phyloP scores from a whole-genome alignment of 2,113 vertebrate species.

The Muntiacus reevesi region DNA sequence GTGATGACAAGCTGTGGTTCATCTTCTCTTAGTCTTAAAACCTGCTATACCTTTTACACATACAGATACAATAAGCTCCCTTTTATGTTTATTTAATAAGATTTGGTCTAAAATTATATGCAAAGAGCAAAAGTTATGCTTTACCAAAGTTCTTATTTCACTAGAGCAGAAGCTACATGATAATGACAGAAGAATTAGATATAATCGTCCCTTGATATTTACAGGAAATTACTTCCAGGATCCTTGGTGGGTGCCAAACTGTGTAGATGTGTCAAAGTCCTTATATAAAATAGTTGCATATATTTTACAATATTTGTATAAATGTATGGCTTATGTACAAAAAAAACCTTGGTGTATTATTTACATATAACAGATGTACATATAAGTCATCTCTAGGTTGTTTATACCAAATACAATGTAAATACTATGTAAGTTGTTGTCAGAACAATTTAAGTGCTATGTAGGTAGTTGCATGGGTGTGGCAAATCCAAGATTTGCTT shows the following conservation, averaged over 20 bases:
- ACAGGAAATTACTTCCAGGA: background rate
- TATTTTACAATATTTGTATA: background rate
- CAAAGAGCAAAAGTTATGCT: background rate
- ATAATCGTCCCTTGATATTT: background rate
- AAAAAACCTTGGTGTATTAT: background rate
- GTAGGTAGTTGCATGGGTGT: background rate
- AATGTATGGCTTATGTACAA: background rate
- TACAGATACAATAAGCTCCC: background rate
- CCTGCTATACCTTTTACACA: background rate
- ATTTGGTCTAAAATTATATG: background rate
- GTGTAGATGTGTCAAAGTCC: background rate
- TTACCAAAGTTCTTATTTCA: background rate
- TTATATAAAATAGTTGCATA: background rate
- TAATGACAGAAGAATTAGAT: background rate
- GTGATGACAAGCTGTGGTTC: background rate
- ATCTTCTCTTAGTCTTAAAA: background rate
- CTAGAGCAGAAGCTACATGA: background rate
- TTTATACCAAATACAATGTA: background rate
- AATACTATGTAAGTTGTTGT: background rate
- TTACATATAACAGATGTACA: background rate
- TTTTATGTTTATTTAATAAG: background rate
- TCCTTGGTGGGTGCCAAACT: background rate
- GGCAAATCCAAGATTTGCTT: background rate
- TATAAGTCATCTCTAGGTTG: background rate
- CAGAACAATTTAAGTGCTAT: background rate